A percentile compares a stretch with the other conserved stretches of the same genome.
These are phyloP conservation scores for Drosophila parthenogenetica DNA, from an alignment of 2,888 invertebrate species.

Conservation along the genomic window DNA sequence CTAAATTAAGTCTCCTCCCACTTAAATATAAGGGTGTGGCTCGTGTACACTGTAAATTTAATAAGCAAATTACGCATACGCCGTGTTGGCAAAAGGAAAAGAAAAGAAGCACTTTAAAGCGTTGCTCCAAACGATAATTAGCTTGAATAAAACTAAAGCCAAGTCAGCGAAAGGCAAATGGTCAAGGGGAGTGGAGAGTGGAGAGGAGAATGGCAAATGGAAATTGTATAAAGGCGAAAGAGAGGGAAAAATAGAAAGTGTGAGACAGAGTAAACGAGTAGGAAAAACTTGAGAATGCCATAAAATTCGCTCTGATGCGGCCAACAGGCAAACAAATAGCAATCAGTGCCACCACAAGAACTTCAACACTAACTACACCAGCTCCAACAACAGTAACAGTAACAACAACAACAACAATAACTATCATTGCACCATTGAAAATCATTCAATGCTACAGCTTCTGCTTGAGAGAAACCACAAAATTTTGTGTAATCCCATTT, in stretches of 20 bases:
- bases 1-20: conserved; percentile 15
- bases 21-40: conserved; percentile 7
- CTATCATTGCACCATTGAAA: conserved; percentile 62
- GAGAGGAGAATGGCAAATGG: not conserved
- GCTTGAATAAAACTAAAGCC: conserved; percentile 42
- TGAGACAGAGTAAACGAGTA: too few species aligned
- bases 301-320: conserved; percentile 33
- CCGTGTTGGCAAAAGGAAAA: conserved; percentile 16
- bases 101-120: conserved; percentile 21
- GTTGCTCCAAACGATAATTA: conserved; percentile 44
- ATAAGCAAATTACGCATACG: conserved; percentile 57
- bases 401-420: conserved; percentile 21
- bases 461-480: conserved; percentile 16
- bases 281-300: conserved; percentile 26
- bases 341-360: conserved; percentile 50
- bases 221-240: not conserved
- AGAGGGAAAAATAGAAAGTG: not conserved
- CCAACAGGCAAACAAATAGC: conserved; percentile 57
- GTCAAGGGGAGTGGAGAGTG: not conserved
- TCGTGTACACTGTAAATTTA: conserved; percentile 3
- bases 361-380: conserved; percentile 26
- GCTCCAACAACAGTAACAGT: conserved; percentile 5
- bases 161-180: conserved; percentile 4
- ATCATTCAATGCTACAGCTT: conserved; percentile 42
- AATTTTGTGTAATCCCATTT: conserved; percentile 69